These are phyloP conservation scores for Myoxocephalus aenaeus DNA, from an alignment of 2,797 vertebrate species.

Conservation along the genomic window DNA sequence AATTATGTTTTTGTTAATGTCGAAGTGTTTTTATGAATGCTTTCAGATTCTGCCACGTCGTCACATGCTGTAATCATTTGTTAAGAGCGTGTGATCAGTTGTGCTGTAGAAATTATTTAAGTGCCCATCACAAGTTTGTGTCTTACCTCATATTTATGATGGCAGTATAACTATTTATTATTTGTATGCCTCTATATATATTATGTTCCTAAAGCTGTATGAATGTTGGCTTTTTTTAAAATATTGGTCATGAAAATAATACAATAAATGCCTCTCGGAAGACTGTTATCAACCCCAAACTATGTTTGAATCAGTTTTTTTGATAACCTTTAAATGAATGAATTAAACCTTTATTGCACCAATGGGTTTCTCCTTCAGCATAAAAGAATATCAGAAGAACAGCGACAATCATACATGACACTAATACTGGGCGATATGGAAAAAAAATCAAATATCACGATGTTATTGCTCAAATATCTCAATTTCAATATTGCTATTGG, in stretches of 20 bases:
- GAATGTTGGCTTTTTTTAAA: slow-evolving; percentile 40
- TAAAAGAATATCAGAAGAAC: not conserved
- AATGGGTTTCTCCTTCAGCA: not conserved
- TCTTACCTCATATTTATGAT: slow-evolving; percentile 72
- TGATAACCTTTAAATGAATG: not conserved
- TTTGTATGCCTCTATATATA: slow-evolving; percentile 63
- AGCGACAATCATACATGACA: not conserved
- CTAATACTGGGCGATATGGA: not conserved
- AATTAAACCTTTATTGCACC: not conserved
- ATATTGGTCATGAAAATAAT: slow-evolving; percentile 37
- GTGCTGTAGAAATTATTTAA: slow-evolving; percentile 45
- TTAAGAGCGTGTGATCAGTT: slow-evolving; percentile 10
- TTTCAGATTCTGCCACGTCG: not conserved
- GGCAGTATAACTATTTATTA: slow-evolving; percentile 61
- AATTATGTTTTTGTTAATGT: not conserved
- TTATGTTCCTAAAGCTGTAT: slow-evolving; percentile 48
- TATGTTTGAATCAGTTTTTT: not conserved
- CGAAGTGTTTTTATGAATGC: not conserved
- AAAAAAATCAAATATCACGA: not conserved
- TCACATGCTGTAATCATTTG: slow-evolving; percentile 7
- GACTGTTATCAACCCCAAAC: slow-evolving; percentile 6
- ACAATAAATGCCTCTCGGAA: slow-evolving; percentile 41
- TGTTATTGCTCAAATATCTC: not conserved
- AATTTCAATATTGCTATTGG: not conserved
- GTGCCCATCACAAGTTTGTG: slow-evolving; percentile 47